Conservation (phyloP, 2,797 vertebrate species). For the Spondyliosoma cantharus region DNA sequence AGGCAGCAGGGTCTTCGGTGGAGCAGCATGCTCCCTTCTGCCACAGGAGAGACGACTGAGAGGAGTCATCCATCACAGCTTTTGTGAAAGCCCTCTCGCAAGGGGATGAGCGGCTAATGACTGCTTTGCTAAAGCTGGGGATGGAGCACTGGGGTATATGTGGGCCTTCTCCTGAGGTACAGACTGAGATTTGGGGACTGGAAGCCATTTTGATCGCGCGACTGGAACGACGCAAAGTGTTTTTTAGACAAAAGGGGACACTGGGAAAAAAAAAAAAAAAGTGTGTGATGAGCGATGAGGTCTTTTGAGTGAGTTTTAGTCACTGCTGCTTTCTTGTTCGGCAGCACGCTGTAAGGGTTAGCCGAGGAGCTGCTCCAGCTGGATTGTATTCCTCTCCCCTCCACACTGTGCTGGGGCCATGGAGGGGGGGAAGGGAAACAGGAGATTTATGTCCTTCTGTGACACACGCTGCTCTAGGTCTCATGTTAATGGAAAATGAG, state of each 20-base stretch:
- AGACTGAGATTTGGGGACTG: slow-evolving; percentile 32
- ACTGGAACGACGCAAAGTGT: slow-evolving; percentile 15
- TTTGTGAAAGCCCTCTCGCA: slow-evolving; percentile 63
- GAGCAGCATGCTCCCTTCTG: slow-evolving; percentile 65
- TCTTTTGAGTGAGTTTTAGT: slow-evolving; percentile 14
- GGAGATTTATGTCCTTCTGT: slow-evolving; percentile 82
- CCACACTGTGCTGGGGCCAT: slow-evolving; percentile 65
- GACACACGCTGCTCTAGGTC: slow-evolving; percentile 82
- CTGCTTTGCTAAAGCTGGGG: slow-evolving; percentile 57
- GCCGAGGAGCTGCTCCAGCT: slow-evolving; percentile 60
- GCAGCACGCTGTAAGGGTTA: slow-evolving; percentile 60
- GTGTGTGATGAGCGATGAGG: background rate
- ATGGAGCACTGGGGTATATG: slow-evolving; percentile 40
- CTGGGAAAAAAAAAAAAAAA: background rate
- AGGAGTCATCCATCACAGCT: slow-evolving; percentile 80
- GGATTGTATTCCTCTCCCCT: slow-evolving; percentile 74
- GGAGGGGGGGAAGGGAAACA: slow-evolving; percentile 74
- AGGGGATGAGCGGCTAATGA: slow-evolving; percentile 70
- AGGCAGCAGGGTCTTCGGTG: slow-evolving; percentile 62
- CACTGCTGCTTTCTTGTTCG: slow-evolving; percentile 38
- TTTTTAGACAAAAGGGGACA: slow-evolving; percentile 12
- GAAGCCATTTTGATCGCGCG: slow-evolving; percentile 24
- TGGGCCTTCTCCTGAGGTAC: slow-evolving; percentile 25
- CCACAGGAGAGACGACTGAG: slow-evolving; percentile 73
- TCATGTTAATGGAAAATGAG: slow-evolving; percentile 85